A percentile compares a stretch with the other conserved stretches of the same genome.
Conservation (phyloP, 2,888 invertebrate species). For the Drosophila picticornis region DNA sequence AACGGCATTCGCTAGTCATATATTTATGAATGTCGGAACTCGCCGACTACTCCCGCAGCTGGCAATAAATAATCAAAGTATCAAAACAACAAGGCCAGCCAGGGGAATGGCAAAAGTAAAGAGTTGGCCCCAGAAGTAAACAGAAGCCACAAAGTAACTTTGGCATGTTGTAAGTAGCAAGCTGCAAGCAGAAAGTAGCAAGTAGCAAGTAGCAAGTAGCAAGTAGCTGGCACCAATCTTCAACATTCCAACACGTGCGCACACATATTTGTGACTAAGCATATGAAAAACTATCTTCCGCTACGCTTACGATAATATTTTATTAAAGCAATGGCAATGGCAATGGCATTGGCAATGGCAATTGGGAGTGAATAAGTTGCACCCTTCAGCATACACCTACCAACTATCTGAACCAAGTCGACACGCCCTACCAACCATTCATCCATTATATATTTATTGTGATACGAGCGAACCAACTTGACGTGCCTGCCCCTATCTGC, state of each 20-base stretch:
- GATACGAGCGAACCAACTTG: constrained; percentile 31
- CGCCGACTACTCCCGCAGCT: constrained; percentile 54
- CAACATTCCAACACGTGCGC: constrained; percentile 28
- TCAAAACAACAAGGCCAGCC: constrained; percentile 51
- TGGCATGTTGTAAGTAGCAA: constrained; percentile 21
- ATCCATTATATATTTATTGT: constrained; percentile 71
- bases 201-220: constrained; percentile 11
- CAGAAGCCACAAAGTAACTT: constrained; percentile 33
- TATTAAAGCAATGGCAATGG: constrained; percentile 56
- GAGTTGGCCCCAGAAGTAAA: constrained; percentile 54
- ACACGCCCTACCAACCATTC: constrained; percentile 50
- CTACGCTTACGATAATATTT: constrained; percentile 79
- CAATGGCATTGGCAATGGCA: constrained; percentile 3
- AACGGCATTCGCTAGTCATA: constrained; percentile 53
- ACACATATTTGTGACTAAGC: constrained; percentile 60
- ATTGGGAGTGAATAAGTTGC: not conserved
- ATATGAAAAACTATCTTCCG: constrained; percentile 75
- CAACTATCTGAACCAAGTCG: constrained; percentile 33
- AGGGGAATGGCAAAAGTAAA: constrained; percentile 38
- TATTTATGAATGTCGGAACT: constrained; percentile 57
- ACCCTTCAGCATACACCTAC: constrained; percentile 2
- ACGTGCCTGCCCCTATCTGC: constrained; percentile 5
- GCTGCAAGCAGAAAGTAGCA: constrained; percentile 14
- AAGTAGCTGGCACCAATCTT: constrained; percentile 25
- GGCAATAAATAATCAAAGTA: constrained; percentile 77